Evolutionary conservation across 2,888 invertebrate genomes (phyloP).

Genomic region (Apamea monoglypha): DNA sequence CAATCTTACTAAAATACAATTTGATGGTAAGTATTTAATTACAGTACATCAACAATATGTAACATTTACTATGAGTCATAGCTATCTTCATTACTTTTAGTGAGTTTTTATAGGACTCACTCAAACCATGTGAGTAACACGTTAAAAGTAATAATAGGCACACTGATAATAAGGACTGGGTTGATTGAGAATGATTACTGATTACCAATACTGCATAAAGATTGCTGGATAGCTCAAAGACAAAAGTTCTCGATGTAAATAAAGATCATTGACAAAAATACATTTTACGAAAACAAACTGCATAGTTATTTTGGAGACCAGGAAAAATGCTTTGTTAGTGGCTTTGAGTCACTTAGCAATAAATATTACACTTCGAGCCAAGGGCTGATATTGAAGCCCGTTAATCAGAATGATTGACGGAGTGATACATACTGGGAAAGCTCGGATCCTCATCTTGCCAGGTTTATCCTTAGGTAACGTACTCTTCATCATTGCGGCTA

Average conservation of each 20-base stretch:
- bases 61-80: conserved; percentile 20
- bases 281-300: conserved; percentile 16
- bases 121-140: conserved; percentile 2
- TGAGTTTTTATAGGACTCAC: neutral
- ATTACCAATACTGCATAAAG: neutral
- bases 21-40: neutral
- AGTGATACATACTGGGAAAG: conserved; percentile 96
- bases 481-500: conserved; percentile 92
- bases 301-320: conserved; percentile 13
- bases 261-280: conserved; percentile 19
- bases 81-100: conserved; percentile 6
- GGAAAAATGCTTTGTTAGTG: conserved; percentile 3
- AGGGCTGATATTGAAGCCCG: conserved; percentile 8
- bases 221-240: neutral
- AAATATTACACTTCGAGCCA: conserved; percentile 6
- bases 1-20: neutral
- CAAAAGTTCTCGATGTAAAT: conserved; percentile 4
- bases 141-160: neutral
- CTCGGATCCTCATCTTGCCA: conserved; percentile 98
- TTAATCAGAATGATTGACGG: conserved; percentile 32
- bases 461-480: conserved; percentile 96
- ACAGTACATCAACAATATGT: neutral
- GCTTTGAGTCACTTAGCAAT: conserved; percentile 17
- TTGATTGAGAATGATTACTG: neutral
- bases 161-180: neutral